A percentile compares a stretch with the other conserved stretches of the same genome.
Conservation (phyloP, 2,797 vertebrate genomes). For the Tolypeutes matacus region DNA sequence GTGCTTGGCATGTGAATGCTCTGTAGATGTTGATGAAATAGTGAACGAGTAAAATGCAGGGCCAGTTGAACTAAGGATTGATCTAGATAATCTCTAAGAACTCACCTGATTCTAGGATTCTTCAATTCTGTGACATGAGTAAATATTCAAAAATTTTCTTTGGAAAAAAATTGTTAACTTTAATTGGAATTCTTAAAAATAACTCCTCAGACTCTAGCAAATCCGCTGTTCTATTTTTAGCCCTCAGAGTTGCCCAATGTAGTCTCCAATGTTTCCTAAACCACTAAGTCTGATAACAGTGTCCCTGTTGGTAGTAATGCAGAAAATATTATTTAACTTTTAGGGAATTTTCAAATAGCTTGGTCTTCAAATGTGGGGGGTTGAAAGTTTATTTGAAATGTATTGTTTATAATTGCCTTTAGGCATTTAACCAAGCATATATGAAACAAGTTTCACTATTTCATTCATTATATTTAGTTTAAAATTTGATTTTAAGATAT, state of each 20-base stretch:
- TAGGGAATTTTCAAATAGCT: not conserved
- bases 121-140: not conserved
- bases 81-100: not conserved
- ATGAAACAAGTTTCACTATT: conserved; percentile 56
- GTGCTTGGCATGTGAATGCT: not conserved
- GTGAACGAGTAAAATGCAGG: not conserved
- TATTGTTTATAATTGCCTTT: conserved; percentile 53
- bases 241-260: not conserved
- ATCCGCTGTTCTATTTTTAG: not conserved
- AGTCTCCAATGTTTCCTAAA: not conserved
- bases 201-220: not conserved
- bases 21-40: not conserved
- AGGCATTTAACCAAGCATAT: conserved; percentile 36
- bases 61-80: too few relatives aligned
- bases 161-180: not conserved
- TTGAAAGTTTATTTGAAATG: conserved; percentile 56
- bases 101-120: not conserved
- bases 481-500: conserved; percentile 54
- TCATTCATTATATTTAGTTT: conserved; percentile 44
- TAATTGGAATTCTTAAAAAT: not conserved
- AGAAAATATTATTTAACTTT: conserved; percentile 25
- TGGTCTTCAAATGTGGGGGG: not conserved
- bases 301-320: not conserved
- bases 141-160: not conserved
- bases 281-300: not conserved